Evolutionary conservation across 2,113 vertebrate genomes (phyloP).

Genomic region (Crotalus helleri): DNA sequence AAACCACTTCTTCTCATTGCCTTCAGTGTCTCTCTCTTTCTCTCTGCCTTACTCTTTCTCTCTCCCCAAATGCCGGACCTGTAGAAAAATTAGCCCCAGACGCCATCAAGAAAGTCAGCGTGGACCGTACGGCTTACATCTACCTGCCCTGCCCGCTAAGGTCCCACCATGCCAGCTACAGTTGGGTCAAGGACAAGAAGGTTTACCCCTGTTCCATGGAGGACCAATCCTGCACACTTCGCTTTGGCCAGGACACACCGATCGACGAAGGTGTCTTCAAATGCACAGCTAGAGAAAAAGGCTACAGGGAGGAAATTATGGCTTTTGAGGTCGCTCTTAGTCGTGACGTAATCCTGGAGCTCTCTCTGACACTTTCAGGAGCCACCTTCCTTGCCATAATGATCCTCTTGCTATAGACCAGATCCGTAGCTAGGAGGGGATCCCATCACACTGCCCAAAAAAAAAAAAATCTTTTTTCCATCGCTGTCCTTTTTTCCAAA

Average conservation of each 20-base stretch:
- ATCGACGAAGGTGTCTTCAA: slow-evolving; percentile 75
- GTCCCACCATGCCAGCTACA: slow-evolving; percentile 78
- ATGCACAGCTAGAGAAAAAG: slow-evolving; percentile 76
- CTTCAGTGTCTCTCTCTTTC: background rate
- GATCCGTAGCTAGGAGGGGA: background rate
- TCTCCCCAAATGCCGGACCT: slow-evolving; percentile 4
- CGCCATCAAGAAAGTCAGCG: slow-evolving; percentile 66
- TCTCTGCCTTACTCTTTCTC: background rate
- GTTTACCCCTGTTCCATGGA: slow-evolving; percentile 74
- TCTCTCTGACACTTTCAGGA: background rate
- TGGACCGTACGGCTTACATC: slow-evolving; percentile 69
- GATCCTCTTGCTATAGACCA: background rate
- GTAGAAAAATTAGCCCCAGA: slow-evolving; percentile 65
- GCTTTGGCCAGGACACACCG: slow-evolving; percentile 64
- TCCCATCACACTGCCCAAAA: slow-evolving; percentile 9
- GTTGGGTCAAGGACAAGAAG: slow-evolving; percentile 77
- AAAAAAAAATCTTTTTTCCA: background rate
- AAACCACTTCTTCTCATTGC: background rate
- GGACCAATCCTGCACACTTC: slow-evolving; percentile 76
- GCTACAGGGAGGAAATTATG: slow-evolving; percentile 75
- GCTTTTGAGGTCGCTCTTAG: slow-evolving; percentile 73
- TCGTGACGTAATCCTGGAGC: slow-evolving; percentile 20
- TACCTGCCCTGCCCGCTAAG: slow-evolving; percentile 75
- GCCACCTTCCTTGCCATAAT: background rate
- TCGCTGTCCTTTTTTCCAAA: background rate